phyloP scores from a whole-genome alignment of 2,888 invertebrate genomes.

The Catocala nupta region DNA sequence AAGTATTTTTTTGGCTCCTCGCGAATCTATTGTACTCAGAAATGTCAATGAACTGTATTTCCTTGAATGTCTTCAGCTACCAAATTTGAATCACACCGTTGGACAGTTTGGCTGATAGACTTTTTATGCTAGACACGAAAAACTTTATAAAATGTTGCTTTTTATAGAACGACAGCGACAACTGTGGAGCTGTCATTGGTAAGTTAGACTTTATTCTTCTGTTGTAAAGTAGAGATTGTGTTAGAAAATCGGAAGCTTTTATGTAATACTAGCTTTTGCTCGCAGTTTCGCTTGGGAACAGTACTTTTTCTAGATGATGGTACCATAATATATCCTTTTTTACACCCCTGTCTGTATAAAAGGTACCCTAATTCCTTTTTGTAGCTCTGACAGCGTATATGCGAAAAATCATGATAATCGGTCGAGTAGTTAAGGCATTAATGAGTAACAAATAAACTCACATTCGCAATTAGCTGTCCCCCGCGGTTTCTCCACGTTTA shows the following conservation, averaged over 20 bases:
- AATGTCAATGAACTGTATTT: slow-evolving; percentile 64
- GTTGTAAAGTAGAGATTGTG: background rate
- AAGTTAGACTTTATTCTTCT: background rate
- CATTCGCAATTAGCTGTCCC: no score
- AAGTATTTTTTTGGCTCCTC: background rate
- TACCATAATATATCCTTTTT: no score
- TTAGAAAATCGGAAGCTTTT: background rate
- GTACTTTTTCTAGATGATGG: no score
- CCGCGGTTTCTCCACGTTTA: no score
- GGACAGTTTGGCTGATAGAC: slow-evolving; percentile 54
- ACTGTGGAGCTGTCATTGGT: slow-evolving; percentile 43
- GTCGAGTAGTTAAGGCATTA: no score
- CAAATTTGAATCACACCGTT: slow-evolving; percentile 69
- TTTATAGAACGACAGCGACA: slow-evolving; percentile 52
- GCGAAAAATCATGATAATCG: no score
- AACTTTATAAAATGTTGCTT: slow-evolving; percentile 68
- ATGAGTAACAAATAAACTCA: no score
- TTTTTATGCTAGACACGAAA: slow-evolving; percentile 69
- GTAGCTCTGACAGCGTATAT: no score
- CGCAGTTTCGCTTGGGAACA: background rate
- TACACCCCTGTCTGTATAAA: no score
- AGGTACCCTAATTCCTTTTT: no score
- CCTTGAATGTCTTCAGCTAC: slow-evolving; percentile 64
- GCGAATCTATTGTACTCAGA: background rate
- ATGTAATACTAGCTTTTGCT: slow-evolving; percentile 4